Base-by-base conservation (phyloP, 2,888 invertebrate genomes). In the Chrysolina haemoptera region DNA sequence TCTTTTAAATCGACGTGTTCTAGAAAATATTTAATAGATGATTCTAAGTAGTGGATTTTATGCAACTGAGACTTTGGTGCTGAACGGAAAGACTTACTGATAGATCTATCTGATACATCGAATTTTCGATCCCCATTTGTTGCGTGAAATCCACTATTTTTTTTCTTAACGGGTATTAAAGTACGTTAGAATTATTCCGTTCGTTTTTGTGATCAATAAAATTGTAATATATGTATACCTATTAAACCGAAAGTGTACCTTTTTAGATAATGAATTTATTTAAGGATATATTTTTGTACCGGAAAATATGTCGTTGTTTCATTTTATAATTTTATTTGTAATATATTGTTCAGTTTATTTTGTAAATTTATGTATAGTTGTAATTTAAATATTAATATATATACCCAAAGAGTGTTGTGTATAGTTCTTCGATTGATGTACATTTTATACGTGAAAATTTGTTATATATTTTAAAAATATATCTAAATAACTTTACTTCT, bases 391-490 rank as follows among this genome's bases (percentile, higher is more conserved):
- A 84, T 79, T 86, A 86, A 86, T 86, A 86, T 86, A 85, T 87
- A 85, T 87, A 86, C 86, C 87, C 87, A 87, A 87, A 87, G 87
- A 87, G 82, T 81, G 84, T 82, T 83, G 84, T 85, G 84, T 85
- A 84, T 82, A 85, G 81, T 82, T 84, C 82, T 79, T 76, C 82
- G 74, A 76, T 76, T 77, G 80, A 84, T 85, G 87, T 87, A 87
- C 84, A 87, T 87, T 87, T 86, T 87, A 84, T 87, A 86, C 85
- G 84, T 86, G 84, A 85, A 79, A 81, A 82, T 85, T 83, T 87
- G 86, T 87, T 87, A 77, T 85, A 86, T 86, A 86, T 87, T 87
- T 87, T 86, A 87, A 86, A 86, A 86, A 87, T 83, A 84, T 82
- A 78, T 83, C 78, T 74, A 75, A 79, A 75, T 80, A 77, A 76